Conservation (phyloP, 2,888 invertebrate species). For the Allygus modestus region DNA sequence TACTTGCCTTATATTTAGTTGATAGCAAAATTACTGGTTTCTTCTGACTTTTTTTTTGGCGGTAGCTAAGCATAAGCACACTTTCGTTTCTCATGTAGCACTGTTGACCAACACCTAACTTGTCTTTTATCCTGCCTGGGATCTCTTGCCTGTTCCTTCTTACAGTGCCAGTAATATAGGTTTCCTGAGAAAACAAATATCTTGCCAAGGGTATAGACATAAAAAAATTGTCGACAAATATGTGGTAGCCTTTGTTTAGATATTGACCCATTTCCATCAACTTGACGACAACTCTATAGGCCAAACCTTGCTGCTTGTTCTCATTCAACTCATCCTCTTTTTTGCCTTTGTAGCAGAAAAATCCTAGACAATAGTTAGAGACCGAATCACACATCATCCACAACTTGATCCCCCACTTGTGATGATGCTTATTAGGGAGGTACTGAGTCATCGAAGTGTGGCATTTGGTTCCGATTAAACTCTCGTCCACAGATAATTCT, state of each 20-base stretch:
- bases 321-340: slow-evolving; percentile 8
- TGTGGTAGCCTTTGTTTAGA: slow-evolving; percentile 12
- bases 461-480: slow-evolving; percentile 44
- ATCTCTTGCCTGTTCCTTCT: slow-evolving; percentile 26
- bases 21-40: slow-evolving; percentile 49
- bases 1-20: slow-evolving; percentile 29
- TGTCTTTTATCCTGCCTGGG: slow-evolving; percentile 13
- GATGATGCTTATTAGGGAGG: slow-evolving; percentile 23
- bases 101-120: slow-evolving; percentile 37
- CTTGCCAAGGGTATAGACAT: slow-evolving; percentile 39
- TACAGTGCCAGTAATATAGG: slow-evolving; percentile 41
- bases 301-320: slow-evolving; percentile 5
- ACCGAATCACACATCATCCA: slow-evolving; percentile 13
- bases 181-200: slow-evolving; percentile 1
- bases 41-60: not conserved
- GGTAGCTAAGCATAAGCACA: not conserved
- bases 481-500: slow-evolving; percentile 52
- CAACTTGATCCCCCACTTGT: slow-evolving; percentile 11
- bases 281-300: slow-evolving; percentile 41
- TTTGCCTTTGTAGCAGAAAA: slow-evolving; percentile 57
- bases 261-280: slow-evolving; percentile 14
- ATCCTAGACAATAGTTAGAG: slow-evolving; percentile 35
- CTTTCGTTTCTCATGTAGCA: slow-evolving; percentile 15
- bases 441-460: slow-evolving; percentile 36
- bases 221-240: slow-evolving; percentile 53